Evolutionary conservation across 2,113 vertebrate species (phyloP), one percentile per base, ranked within the genome.

Genomic region (Petromus typicus): DNA sequence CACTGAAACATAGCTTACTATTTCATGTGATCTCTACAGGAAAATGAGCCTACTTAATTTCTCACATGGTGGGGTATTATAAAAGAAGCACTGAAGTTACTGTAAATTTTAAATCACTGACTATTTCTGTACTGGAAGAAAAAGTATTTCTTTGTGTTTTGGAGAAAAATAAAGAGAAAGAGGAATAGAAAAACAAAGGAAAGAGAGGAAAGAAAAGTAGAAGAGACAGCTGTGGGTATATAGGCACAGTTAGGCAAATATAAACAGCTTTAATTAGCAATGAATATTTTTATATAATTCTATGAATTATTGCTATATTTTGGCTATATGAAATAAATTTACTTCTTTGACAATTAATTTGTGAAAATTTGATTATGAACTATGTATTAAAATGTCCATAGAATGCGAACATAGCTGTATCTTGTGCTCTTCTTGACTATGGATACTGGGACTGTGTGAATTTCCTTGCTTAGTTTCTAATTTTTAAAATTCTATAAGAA

Each of bases 181-280:
- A 81, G 20, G 3, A 2, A 23, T 75, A 18, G 22, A 20, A 34
- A 7, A 48, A 7, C 13, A n/a, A 45, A 16, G n/a, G 10, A 18
- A 25, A 10, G 2, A 40, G 17, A 3, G 54, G 27, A 3, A 64
- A 6, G 9, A 48, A 8, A 63, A 13, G 10, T 3, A 61, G 20
- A 32, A 10, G 56, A 9, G 16, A 0, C 0, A 57, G 7, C 2
- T 7, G 0, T 51, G 17, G 75, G 0, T 3, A 25, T 12, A 87
- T 2, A 40, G 16, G 4, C 1, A 34, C 84, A 45, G 2, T 30
- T 13, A 3, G 3, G 1, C 48, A 73, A 59, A 40, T 75, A 22
- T 40, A 64, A 20, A 54, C 34, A 14, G 5, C 64, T 67, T 45
- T 48, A 23, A 5, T 79, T 71, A 34, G 7, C 51, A 90, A 86